Conservation (phyloP, 2,113 vertebrate genomes). For the Gymnorhina tibicen region DNA sequence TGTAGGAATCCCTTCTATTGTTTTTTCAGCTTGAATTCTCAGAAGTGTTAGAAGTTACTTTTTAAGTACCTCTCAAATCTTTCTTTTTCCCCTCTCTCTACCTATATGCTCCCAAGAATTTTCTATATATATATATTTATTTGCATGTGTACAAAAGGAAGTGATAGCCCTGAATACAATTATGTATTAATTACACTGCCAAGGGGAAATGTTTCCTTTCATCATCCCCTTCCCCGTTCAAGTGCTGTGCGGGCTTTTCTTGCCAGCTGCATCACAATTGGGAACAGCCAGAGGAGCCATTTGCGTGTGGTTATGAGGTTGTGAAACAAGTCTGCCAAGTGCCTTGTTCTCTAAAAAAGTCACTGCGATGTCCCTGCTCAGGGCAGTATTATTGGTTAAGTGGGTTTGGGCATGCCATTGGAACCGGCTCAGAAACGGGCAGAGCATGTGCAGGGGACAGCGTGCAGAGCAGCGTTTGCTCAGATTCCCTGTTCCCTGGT, state of each 20-base stretch:
- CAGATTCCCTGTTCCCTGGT: not conserved
- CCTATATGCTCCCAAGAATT: not conserved
- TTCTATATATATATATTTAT: not conserved
- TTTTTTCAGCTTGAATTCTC: slow-evolving; percentile 42
- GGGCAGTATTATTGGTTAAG: not conserved
- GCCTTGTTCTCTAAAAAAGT: not conserved
- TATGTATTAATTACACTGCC: not conserved
- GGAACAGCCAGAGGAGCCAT: not conserved
- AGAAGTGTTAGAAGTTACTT: not conserved
- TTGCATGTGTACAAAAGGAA: not conserved
- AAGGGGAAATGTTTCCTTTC: not conserved
- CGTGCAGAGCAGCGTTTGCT: not conserved
- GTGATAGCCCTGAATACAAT: not conserved
- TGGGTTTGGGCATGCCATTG: rapidly evolving
- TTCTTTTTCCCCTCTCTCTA: not conserved
- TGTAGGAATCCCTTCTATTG: not conserved
- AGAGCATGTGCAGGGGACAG: not conserved
- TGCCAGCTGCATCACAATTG: not conserved
- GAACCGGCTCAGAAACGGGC: rapidly evolving
- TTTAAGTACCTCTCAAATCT: not conserved
- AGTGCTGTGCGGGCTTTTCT: not conserved
- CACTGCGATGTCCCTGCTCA: rapidly evolving
- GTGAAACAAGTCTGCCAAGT: not conserved
- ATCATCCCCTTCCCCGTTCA: not conserved
- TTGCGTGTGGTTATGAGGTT: rapidly evolving